These are phyloP conservation scores for Chironex yamaguchii DNA, from an alignment of 30 jellyfish, hydroid and myxozoan species.

Conservation along the genomic window DNA sequence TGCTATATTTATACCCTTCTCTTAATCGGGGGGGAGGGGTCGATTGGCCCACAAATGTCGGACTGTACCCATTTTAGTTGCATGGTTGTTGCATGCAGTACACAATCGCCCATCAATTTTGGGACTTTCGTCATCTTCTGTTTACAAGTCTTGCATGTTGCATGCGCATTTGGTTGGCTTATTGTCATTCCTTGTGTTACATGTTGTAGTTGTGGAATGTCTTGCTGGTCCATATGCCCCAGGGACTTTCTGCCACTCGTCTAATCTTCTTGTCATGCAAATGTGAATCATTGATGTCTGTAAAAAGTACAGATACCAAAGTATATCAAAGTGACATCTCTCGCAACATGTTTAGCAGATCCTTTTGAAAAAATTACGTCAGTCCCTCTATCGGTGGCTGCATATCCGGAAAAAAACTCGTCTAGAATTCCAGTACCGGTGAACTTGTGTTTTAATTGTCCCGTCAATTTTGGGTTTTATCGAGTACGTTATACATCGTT, in stretches of 20 bases:
- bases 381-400: conserved; percentile 67
- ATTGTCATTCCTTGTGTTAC: conserved; percentile 57
- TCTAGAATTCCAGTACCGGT: conserved; percentile 31
- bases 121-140: conserved; percentile 47
- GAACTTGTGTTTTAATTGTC: conserved; percentile 40
- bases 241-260: conserved; percentile 56
- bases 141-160: conserved; percentile 37
- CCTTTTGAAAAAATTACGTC: not conserved
- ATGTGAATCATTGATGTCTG: conserved; percentile 1
- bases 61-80: conserved; percentile 46
- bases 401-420: conserved; percentile 47
- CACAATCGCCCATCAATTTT: conserved; percentile 5
- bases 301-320: conserved; percentile 21
- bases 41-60: conserved; percentile 51
- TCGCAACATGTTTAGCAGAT: not conserved
- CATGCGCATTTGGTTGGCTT: not conserved
- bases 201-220: conserved; percentile 10
- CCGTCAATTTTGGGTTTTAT: too few species aligned
- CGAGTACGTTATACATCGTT: too few species aligned
- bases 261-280: conserved; percentile 18
- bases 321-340: conserved; percentile 13
- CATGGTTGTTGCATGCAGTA: conserved; percentile 23
- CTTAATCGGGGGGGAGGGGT: conserved; percentile 44
- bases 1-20: too few species aligned
- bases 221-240: conserved; percentile 52